These are phyloP conservation scores for Podarcis raffonei DNA, from an alignment of 2,113 vertebrate species.

Conservation along the genomic window DNA sequence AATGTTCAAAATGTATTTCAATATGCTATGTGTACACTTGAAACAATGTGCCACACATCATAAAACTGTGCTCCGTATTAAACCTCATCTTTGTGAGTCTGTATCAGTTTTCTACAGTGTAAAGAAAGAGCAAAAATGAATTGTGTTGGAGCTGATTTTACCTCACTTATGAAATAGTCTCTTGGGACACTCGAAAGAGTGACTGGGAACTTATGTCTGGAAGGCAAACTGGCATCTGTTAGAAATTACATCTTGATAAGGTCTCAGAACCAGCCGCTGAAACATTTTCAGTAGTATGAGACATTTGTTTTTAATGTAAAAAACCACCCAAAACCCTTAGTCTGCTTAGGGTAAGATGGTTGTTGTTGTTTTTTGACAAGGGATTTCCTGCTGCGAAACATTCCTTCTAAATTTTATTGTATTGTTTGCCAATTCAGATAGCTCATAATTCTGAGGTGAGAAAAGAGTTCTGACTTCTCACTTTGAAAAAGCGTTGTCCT, in stretches of 20 bases:
- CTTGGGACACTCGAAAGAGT: constrained; percentile 56
- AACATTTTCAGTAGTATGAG: constrained; percentile 69
- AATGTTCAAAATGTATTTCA: constrained; percentile 25
- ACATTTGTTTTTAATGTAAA: constrained; percentile 79
- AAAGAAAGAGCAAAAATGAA: constrained; percentile 70
- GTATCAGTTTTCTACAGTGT: constrained; percentile 61
- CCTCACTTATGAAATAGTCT: constrained; percentile 68
- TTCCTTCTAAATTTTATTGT: constrained; percentile 63
- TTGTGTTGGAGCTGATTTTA: constrained; percentile 73
- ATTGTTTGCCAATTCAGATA: constrained; percentile 56
- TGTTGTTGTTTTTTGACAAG: constrained; percentile 50
- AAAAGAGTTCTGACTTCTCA: constrained; percentile 56
- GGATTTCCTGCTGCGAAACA: constrained; percentile 72
- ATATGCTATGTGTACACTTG: constrained; percentile 47
- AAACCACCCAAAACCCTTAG: constrained; percentile 8
- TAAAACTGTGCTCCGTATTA: constrained; percentile 64
- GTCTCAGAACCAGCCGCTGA: constrained; percentile 65
- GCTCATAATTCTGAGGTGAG: constrained; percentile 44
- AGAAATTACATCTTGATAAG: constrained; percentile 77
- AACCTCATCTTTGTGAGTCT: constrained; percentile 65
- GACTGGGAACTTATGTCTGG: constrained; percentile 68
- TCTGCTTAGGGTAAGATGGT: constrained; percentile 48
- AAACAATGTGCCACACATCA: constrained; percentile 61
- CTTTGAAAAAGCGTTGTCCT: constrained; percentile 49
- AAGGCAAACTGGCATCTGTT: constrained; percentile 73